Percentiles rank a stretch among this genome's conserved stretches.
These are phyloP conservation scores for Pantherophis vulpinus DNA, from an alignment of 2,797 vertebrate genomes.

Conservation along the genomic window DNA sequence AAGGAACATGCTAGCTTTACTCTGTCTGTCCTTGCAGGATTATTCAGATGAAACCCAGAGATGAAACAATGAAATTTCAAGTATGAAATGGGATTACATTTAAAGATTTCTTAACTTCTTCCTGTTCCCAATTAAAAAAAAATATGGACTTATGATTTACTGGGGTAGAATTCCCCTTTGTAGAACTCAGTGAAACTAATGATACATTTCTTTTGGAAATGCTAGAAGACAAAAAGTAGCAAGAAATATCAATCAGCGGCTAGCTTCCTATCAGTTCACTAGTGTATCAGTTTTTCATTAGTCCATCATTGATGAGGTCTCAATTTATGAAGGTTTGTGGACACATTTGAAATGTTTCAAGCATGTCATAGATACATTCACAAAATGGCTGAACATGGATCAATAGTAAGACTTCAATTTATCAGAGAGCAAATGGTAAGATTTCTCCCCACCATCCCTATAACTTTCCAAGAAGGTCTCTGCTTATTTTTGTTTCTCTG, in stretches of 20 bases:
- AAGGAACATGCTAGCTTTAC: not conserved
- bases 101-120: constrained; percentile 46
- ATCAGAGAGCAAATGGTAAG: not conserved
- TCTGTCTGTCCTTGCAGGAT: constrained; percentile 20
- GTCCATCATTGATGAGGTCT: not conserved
- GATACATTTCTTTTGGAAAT: constrained; percentile 69
- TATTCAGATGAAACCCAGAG: constrained; percentile 26
- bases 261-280: not conserved
- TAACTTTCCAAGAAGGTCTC: not conserved
- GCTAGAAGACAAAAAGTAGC: constrained; percentile 57
- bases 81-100: constrained; percentile 26
- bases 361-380: not conserved
- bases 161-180: constrained; percentile 63
- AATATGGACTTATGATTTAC: constrained; percentile 66
- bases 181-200: constrained; percentile 59
- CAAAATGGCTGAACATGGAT: not conserved
- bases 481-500: not conserved
- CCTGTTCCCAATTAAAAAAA: constrained; percentile 36
- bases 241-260: constrained; percentile 34
- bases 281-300: not conserved
- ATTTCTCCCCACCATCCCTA: not conserved
- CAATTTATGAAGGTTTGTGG: not conserved
- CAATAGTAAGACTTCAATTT: not conserved
- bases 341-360: not conserved
- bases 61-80: constrained; percentile 30